These are phyloP conservation scores for Diarsia brunnea DNA, from an alignment of 2,888 invertebrate species.

Conservation along the genomic window DNA sequence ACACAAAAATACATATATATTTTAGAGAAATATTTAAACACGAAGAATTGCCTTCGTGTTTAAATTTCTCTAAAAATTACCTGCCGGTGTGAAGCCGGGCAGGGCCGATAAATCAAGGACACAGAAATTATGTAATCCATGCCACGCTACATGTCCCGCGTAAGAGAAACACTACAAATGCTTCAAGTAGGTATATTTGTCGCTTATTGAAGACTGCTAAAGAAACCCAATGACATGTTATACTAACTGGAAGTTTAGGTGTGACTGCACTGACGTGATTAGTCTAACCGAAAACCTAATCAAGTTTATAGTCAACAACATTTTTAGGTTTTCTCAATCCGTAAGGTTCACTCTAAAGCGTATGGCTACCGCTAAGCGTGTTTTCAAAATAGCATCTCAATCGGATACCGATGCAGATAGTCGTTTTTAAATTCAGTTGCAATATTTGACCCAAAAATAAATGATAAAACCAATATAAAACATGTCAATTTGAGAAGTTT, in stretches of 20 bases:
- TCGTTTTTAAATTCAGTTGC: too few species aligned
- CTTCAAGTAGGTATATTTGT: background rate
- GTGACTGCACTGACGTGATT: background rate
- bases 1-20: background rate
- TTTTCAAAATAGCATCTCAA: too few species aligned
- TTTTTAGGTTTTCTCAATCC: too few species aligned
- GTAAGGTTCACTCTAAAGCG: too few species aligned
- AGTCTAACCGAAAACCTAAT: too few species aligned
- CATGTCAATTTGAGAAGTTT: too few species aligned
- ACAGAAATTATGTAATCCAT: constrained; percentile 16
- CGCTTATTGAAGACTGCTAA: constrained; percentile 15
- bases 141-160: background rate
- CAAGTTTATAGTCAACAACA: too few species aligned
- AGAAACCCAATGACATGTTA: constrained; percentile 6
- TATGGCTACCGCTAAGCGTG: too few species aligned
- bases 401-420: too few species aligned
- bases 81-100: background rate
- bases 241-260: background rate
- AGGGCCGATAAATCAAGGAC: constrained; percentile 27
- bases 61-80: background rate
- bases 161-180: constrained; percentile 41
- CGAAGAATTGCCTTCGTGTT: background rate
- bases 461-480: too few species aligned
- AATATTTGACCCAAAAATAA: too few species aligned
- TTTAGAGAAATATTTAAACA: constrained; percentile 1